These are phyloP conservation scores for Cossypha dichroa DNA, from an alignment of 2,797 vertebrate species.

Conservation along the genomic window DNA sequence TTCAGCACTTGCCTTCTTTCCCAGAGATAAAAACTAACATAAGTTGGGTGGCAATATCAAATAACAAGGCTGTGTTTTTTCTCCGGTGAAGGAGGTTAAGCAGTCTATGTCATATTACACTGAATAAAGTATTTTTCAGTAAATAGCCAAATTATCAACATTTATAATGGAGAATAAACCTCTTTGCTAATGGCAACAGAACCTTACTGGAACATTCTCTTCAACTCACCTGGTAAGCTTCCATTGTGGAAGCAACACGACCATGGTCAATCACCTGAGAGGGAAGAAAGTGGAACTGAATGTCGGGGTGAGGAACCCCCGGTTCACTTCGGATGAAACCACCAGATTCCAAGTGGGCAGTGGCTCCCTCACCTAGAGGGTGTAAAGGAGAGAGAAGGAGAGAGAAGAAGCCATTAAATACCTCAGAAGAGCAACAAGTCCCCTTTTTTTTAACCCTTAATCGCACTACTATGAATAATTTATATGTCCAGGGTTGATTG, in stretches of 20 bases:
- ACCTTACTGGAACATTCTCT: background rate
- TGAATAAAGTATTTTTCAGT: background rate
- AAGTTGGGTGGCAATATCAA: background rate
- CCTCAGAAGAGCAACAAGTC: background rate
- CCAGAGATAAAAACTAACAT: background rate
- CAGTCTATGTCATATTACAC: background rate
- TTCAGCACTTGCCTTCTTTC: background rate
- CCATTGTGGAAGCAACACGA: conserved; percentile 81
- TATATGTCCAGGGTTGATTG: background rate
- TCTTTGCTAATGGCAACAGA: background rate
- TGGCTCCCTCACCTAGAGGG: conserved; percentile 87
- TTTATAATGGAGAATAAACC: background rate
- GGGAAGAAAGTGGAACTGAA: conserved; percentile 97
- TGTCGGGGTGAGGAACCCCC: conserved; percentile 86
- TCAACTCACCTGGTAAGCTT: conserved; percentile 90
- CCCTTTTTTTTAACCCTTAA: background rate
- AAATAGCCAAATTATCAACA: background rate
- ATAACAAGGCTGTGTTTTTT: background rate
- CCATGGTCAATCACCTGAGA: conserved; percentile 97
- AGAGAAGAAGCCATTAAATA: background rate
- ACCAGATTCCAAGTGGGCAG: conserved; percentile 93
- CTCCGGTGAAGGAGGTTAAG: background rate
- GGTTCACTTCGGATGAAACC: conserved; percentile 92
- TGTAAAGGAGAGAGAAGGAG: background rate
- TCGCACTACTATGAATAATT: background rate